These are phyloP conservation scores for Dendrophyllia cribrosa DNA, from an alignment of 64 coral and sea anemone genomes.

Conservation along the genomic window DNA sequence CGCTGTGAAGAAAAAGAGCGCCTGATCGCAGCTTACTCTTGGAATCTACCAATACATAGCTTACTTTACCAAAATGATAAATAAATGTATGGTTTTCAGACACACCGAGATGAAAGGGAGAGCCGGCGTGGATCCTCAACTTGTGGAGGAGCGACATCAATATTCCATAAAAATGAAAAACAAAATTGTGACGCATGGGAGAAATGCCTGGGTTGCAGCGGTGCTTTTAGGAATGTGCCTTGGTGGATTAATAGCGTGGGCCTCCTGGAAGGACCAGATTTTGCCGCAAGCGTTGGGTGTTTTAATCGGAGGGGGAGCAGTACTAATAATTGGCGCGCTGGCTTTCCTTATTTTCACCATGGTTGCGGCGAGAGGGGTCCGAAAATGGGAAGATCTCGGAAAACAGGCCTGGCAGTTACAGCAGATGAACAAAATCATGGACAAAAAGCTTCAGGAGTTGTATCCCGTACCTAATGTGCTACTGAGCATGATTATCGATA, in stretches of 20 bases:
- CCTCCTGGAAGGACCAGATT: not conserved
- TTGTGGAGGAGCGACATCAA: not conserved
- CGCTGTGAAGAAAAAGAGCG: too few species aligned
- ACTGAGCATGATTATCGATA: not conserved
- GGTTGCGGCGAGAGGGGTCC: not conserved
- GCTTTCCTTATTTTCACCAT: not conserved
- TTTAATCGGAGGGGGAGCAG: not conserved
- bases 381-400: not conserved
- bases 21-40: too few species aligned
- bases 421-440: not conserved
- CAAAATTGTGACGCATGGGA: not conserved
- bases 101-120: not conserved
- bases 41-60: too few species aligned
- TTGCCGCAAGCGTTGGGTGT: not conserved
- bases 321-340: not conserved
- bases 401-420: not conserved
- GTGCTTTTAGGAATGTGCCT: constrained; percentile 1
- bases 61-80: too few species aligned
- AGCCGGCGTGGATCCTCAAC: not conserved
- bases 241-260: constrained; percentile 3
- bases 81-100: not conserved
- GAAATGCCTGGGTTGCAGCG: not conserved
- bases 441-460: not conserved
- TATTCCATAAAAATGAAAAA: not conserved
- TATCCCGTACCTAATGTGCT: not conserved